Conservation (phyloP, 2,113 vertebrate species). For the Leucoraja erinaceus region DNA sequence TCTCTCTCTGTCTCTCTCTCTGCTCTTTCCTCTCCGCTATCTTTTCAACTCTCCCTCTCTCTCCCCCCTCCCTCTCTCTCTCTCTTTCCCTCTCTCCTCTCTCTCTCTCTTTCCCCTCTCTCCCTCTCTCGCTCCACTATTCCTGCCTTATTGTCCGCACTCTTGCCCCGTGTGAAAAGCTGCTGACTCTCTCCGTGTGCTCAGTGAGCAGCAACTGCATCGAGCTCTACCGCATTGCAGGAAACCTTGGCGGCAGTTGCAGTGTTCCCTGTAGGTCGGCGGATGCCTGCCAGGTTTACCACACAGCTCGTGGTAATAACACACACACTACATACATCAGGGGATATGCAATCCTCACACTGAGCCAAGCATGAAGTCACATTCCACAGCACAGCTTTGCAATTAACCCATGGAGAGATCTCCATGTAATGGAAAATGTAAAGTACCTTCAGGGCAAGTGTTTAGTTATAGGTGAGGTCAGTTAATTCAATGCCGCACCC, state of each 20-base stretch:
- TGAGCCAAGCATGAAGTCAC: slow-evolving; percentile 11
- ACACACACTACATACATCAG: not conserved
- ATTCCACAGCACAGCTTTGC: not conserved
- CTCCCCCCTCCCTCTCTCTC: not conserved
- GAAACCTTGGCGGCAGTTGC: not conserved
- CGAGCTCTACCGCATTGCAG: not conserved
- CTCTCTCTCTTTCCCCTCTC: not conserved
- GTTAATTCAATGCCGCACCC: not conserved
- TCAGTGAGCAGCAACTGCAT: not conserved
- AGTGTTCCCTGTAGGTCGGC: not conserved
- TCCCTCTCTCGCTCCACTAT: not conserved
- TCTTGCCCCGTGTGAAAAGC: not conserved
- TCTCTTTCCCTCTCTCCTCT: not conserved
- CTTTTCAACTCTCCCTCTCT: not conserved
- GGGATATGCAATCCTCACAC: not conserved
- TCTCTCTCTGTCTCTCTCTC: no score
- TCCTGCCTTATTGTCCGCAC: not conserved
- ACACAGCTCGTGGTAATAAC: slow-evolving; percentile 6
- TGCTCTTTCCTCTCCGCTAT: no score
- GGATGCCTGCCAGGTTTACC: not conserved
- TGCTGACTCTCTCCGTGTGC: not conserved
- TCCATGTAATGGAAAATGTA: not conserved
- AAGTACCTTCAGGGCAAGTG: not conserved
- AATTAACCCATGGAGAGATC: not conserved
- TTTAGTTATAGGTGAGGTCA: not conserved